Evolutionary conservation across 2,113 vertebrate genomes (phyloP).

Genomic region (Natator depressus): DNA sequence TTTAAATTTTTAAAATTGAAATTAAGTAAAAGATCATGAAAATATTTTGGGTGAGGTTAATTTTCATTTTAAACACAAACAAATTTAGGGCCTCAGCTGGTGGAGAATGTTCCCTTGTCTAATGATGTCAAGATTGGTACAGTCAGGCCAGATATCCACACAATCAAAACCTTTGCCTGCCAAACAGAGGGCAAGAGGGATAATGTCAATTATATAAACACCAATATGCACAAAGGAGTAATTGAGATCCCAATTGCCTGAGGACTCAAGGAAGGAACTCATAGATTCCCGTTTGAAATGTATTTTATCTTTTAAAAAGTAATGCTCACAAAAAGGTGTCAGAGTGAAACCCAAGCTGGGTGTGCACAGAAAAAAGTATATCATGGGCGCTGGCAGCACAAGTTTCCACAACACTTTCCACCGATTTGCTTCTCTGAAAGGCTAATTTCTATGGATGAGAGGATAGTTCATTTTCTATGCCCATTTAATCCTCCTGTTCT

Average conservation of each 20-base stretch:
- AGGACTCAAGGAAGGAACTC: background rate
- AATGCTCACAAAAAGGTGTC: background rate
- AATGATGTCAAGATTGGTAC: background rate
- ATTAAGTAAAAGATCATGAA: background rate
- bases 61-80: background rate
- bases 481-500: background rate
- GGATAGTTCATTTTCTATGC: background rate
- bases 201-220: background rate
- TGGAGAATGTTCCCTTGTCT: background rate
- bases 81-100: background rate
- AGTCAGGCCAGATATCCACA: background rate
- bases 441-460: background rate
- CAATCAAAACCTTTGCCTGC: background rate
- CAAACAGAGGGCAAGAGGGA: background rate
- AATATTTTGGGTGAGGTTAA: background rate
- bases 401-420: background rate
- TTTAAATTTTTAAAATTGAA: background rate
- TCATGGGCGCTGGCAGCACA: background rate
- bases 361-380: background rate
- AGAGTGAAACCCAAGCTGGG: background rate
- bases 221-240: background rate
- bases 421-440: background rate
- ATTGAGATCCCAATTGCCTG: background rate
- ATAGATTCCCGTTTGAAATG: background rate
- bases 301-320: background rate